Evolutionary conservation across 1,140 invertebrate genomes (phyloP), one percentile per base, ranked within the genome.

Genomic region (Hormaphis cornu): DNA sequence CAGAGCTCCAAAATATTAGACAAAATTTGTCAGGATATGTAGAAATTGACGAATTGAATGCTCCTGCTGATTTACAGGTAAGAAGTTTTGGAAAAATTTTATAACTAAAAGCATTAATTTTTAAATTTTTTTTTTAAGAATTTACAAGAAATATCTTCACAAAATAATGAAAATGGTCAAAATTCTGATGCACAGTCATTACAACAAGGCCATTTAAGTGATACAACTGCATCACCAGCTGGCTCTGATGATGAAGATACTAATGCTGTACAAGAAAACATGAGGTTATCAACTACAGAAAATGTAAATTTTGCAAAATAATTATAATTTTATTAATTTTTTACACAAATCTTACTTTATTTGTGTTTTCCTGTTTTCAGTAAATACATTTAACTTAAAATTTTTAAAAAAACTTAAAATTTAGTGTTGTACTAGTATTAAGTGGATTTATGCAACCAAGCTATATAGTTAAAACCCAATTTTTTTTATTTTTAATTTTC

Each of bases 201-300:
- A 20, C 61, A 66, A 66, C 61, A 79, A 16, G 84, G 85, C 3
- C 85, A 87, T 77, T 86, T 84, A 73, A 89, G 87, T 22, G 88
- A 90, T 72, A 89, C 88, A 1, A 90, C 88, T 18, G 88, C 89
- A 8, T 91, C 89, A 9, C 88, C 88, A 20, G 88, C 85, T 28
- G 90, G 90, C 2, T 93, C 91, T 40, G 93, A 97, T 79, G 94
- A 97, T 78, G 95, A 97, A 80, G 89, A 88, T n/a, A 93, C 90
- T 71, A 95, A 91, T 56, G 91, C 91, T 35, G 93, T 91, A 5
- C 95, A 91, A 3, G 93, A 95, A 79, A 92, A 91, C 1, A 80
- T 95, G 56, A 83, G 92, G 72, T 95, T 92, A 14, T 95, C 91
- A 0, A 91, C 91, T 1, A 90, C 90, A 3, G 90, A 92, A 77